Conservation (phyloP, 1,140 invertebrate genomes). For the Tribolium madens region DNA sequence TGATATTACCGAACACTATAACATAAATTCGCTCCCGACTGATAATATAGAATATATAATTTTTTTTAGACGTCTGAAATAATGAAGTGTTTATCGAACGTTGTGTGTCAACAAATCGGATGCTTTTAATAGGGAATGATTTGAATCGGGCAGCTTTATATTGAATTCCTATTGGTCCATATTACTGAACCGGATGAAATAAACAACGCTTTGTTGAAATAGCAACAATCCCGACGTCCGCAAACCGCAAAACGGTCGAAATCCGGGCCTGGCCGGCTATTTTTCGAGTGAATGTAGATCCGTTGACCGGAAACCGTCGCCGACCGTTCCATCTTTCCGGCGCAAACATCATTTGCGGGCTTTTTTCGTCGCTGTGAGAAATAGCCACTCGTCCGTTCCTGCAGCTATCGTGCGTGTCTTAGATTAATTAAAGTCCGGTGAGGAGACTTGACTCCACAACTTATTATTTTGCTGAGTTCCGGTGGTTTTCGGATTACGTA, state of each 20-base stretch:
- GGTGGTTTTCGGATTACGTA: background rate
- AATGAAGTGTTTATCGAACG: background rate
- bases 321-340: constrained; percentile 16
- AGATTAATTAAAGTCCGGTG: constrained; percentile 16
- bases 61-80: background rate
- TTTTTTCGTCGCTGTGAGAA: background rate
- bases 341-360: background rate
- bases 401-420: constrained; percentile 14
- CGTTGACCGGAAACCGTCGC: constrained; percentile 2
- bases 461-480: background rate
- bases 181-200: background rate
- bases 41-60: too few relatives aligned
- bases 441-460: background rate
- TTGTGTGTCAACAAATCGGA: background rate
- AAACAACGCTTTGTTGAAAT: background rate
- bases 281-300: background rate
- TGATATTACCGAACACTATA: too few relatives aligned
- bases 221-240: background rate
- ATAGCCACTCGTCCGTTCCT: constrained; percentile 7
- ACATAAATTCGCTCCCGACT: background rate
- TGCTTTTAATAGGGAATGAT: background rate
- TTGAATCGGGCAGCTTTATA: background rate
- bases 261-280: background rate
- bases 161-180: background rate
- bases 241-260: background rate